phyloP scores from a whole-genome alignment of 2,797 vertebrate genomes.

The Glyptemys insculpta region DNA sequence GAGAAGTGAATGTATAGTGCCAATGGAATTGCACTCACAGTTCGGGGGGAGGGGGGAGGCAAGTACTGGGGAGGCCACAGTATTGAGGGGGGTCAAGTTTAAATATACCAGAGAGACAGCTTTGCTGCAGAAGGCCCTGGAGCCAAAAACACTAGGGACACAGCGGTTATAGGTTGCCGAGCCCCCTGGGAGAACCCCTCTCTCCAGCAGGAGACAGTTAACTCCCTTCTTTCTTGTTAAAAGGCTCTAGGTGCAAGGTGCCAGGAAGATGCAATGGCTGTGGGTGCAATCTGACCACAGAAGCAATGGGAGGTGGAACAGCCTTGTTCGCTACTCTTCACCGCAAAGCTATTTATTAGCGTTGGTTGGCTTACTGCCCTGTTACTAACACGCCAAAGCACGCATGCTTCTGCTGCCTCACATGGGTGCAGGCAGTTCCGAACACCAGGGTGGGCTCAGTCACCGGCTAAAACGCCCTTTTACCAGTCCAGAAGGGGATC shows the following conservation, averaged over 20 bases:
- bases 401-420: neutral
- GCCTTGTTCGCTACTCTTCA: neutral
- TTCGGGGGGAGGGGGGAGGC: neutral
- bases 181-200: neutral
- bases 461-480: neutral
- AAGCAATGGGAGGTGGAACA: neutral
- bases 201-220: neutral
- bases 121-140: neutral
- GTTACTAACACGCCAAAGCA: neutral
- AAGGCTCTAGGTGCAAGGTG: neutral
- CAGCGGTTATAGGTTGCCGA: accelerated
- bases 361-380: neutral
- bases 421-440: neutral
- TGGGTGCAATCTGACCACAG: neutral
- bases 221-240: neutral
- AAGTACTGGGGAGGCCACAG: neutral
- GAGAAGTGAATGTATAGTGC: neutral
- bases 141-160: neutral
- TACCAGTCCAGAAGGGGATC: neutral
- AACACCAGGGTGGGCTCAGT: accelerated
- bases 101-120: neutral
- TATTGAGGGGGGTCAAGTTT: neutral
- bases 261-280: constrained; percentile 57
- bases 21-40: neutral
- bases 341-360: neutral